phyloP scores from a whole-genome alignment of 1,140 invertebrate species.

The Danaus plexippus region DNA sequence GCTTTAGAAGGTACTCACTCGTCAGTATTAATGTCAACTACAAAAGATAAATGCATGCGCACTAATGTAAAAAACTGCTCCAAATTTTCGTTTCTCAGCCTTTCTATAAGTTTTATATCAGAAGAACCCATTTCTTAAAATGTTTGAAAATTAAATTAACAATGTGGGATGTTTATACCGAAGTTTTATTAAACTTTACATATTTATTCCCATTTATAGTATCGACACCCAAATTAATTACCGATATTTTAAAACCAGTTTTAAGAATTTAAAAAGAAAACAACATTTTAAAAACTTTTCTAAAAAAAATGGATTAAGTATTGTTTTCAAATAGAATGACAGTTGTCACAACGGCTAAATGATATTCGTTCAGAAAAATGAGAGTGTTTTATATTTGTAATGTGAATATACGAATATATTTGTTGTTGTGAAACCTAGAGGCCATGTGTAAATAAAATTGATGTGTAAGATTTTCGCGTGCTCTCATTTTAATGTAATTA shows the following conservation, averaged over 20 bases:
- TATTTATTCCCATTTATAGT: no score
- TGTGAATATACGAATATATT: no score
- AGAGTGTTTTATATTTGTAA: no score
- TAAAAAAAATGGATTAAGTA: constrained; percentile 12
- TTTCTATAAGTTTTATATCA: constrained; percentile 66
- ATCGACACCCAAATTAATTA: no score
- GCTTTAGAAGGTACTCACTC: constrained; percentile 75
- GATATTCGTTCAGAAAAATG: constrained; percentile 16
- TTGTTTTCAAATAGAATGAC: constrained; percentile 37
- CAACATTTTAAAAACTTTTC: constrained; percentile 1
- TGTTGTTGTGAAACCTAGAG: no score
- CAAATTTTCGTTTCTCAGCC: constrained; percentile 80
- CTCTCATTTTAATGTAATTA: no score
- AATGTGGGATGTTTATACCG: constrained; percentile 11
- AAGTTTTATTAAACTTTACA: constrained; percentile 1
- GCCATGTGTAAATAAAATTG: no score
- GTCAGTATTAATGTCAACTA: constrained; percentile 84
- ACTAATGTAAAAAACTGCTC: constrained; percentile 90
- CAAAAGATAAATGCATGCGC: constrained; percentile 93
- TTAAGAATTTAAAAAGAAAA: no score
- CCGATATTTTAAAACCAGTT: no score
- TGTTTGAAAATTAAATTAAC: constrained; percentile 3
- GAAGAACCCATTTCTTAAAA: constrained; percentile 42
- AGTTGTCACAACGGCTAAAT: constrained; percentile 36
- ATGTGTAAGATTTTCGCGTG: no score